A percentile compares a stretch with the other conserved stretches of the same genome.
These are phyloP conservation scores for Epinephelus lanceolatus DNA, from an alignment of 2,113 vertebrate species.

Conservation along the genomic window DNA sequence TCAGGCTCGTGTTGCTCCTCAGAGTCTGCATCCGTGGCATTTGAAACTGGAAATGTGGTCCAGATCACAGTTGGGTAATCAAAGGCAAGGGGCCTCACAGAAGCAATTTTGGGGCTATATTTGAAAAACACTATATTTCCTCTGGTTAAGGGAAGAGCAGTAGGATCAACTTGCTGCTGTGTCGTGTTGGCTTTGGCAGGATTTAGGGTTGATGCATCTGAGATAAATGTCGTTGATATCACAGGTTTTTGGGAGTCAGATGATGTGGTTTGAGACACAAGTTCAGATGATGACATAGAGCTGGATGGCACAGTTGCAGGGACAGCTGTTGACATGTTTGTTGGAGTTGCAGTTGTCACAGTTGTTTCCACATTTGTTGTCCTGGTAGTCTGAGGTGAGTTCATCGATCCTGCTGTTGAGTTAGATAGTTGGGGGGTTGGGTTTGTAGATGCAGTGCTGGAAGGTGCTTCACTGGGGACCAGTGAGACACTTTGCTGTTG, in stretches of 20 bases:
- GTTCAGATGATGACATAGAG: neutral
- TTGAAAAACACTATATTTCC: constrained; percentile 18
- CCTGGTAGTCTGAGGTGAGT: too few species aligned
- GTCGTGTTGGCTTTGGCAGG: neutral
- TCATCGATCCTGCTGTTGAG: too few species aligned
- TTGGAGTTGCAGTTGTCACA: neutral
- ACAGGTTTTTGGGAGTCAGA: neutral
- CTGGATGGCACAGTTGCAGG: neutral
- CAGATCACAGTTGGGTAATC: constrained; percentile 24
- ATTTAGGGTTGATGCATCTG: neutral
- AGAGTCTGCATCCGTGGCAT: neutral
- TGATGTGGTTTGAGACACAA: neutral
- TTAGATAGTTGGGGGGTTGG: neutral
- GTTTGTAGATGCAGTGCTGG: neutral
- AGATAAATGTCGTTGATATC: neutral
- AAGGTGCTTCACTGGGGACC: too few species aligned
- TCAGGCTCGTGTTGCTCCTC: neutral
- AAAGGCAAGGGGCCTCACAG: constrained; percentile 27
- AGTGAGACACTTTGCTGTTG: neutral
- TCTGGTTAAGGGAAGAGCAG: neutral
- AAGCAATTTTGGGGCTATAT: constrained; percentile 15
- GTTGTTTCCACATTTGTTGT: neutral
- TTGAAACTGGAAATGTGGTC: neutral
- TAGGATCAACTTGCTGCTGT: neutral
- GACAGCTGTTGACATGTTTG: neutral